Evolutionary conservation across 92 coral and sea anemone species (phyloP).

Genomic region (Porites rus): DNA sequence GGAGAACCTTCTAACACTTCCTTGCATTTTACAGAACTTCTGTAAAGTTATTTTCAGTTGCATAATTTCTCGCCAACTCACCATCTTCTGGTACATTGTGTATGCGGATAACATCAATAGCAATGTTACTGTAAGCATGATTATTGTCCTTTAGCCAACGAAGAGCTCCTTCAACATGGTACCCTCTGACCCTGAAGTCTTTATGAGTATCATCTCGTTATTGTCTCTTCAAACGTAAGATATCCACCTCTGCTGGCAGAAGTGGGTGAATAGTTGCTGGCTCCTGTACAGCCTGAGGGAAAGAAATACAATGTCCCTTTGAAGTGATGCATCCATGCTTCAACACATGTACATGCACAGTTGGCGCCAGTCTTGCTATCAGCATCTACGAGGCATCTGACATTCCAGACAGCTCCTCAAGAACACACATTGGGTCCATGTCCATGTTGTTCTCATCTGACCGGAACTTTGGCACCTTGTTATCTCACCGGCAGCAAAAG

Average conservation of each 20-base stretch:
- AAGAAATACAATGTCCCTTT: conserved; percentile 67
- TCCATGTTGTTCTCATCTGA: conserved; percentile 24
- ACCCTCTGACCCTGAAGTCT: conserved; percentile 51
- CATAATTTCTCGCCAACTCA: too few species aligned
- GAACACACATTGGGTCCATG: conserved; percentile 1
- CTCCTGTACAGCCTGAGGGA: conserved; percentile 65
- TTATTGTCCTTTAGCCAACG: conserved; percentile 50
- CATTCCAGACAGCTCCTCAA: conserved; percentile 7
- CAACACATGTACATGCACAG: not conserved
- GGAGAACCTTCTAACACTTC: too few species aligned
- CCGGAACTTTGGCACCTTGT: too few species aligned
- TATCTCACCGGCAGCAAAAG: not conserved
- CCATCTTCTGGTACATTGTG: too few species aligned
- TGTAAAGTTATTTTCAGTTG: too few species aligned
- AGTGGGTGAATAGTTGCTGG: conserved; percentile 48
- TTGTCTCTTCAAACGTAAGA: conserved; percentile 54
- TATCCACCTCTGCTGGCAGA: conserved; percentile 38
- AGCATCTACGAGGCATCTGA: conserved; percentile 33
- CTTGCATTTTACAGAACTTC: too few species aligned
- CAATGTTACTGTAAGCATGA: not conserved
- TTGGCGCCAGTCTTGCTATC: conserved; percentile 53
- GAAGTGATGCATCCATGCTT: conserved; percentile 16
- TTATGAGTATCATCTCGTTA: conserved; percentile 55
- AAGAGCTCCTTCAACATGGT: conserved; percentile 41
- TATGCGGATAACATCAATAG: not conserved